Base-by-base conservation (phyloP, 2,888 invertebrate genomes). In the Macaria notata region DNA sequence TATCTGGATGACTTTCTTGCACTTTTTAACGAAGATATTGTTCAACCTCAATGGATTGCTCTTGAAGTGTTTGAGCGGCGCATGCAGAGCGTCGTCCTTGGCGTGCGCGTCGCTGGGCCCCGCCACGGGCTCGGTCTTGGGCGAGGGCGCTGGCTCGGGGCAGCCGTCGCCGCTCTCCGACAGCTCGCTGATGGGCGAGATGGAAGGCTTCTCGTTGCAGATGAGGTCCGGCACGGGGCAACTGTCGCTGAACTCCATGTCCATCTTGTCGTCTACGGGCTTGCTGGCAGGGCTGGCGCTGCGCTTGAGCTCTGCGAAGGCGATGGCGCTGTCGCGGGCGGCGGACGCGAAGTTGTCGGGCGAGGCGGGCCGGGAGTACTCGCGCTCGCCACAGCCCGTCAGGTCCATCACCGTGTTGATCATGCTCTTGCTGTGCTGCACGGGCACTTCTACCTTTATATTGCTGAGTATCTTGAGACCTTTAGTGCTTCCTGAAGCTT, bases 391-490 rank as follows among this genome's bases (percentile, higher is more conserved):
- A 29, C 86, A 71, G 4, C 81, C 84, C 42, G 92, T 92, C 8
- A 92, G 73, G 64, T 92, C 92, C 79, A 92, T 82, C 1, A 91
- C 81, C 33, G 87, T 88, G 58, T 90, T 88, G 31, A 90, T 75
- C 84, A 89, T 84, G 65, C 84, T 88, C 68, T 88, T 89, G 62
- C 84, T 79, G 74, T 88, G 90, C 66, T 88, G 86, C 8, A 92
- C 88, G 58, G 90, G 92, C 42, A 92, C 88, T 76, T 92, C 92
- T n/a, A 92, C 90, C 66, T 92, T 92, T 43, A 92, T 87, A 66
- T 92, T 92, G 68, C 92, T 92, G 42, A 92, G 76, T 61, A 92
- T 92, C 73, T 92, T 92, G 8, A 92, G 75, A n/a, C 92, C 91
- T 68, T 83, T 89, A 47, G 71, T 83, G 31, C 82, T 61, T 3